phyloP scores from a whole-genome alignment of 2,888 invertebrate species.

The Eristalis arbustorum region DNA sequence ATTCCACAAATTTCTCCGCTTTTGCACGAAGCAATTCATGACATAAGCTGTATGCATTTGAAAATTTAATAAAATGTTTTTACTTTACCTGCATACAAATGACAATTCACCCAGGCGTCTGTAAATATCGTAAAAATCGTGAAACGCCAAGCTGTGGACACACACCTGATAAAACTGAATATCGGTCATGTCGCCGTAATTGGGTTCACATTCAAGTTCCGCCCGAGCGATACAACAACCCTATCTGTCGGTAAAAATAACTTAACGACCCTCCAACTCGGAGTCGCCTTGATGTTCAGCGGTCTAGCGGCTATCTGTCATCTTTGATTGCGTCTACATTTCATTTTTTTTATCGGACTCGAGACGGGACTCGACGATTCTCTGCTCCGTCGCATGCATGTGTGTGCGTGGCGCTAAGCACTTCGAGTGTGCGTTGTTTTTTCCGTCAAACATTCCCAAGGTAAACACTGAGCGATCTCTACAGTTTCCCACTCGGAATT shows the following conservation, averaged over 20 bases:
- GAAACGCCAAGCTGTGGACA: neutral
- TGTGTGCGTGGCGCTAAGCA: neutral
- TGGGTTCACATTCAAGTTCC: neutral
- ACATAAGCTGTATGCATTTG: neutral
- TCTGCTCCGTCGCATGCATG: neutral
- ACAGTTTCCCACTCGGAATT: neutral
- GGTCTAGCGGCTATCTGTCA: conserved; percentile 10
- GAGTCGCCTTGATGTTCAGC: neutral
- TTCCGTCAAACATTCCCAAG: neutral
- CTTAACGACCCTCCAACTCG: neutral
- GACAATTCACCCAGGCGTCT: neutral
- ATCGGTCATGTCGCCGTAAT: neutral
- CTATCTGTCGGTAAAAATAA: neutral
- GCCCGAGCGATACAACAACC: neutral
- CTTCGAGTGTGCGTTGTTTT: neutral
- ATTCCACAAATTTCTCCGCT: neutral
- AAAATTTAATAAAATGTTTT: neutral
- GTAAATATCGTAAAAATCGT: neutral
- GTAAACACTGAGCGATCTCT: neutral
- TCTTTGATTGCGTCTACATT: conserved; percentile 12
- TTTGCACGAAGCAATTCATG: neutral
- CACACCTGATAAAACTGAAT: conserved; percentile 5
- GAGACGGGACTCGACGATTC: too few species aligned
- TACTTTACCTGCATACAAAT: neutral
- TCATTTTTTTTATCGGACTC: neutral